Evolutionary conservation across 2,888 invertebrate species (phyloP).

Genomic region (Rotaria magnacalcarata): DNA sequence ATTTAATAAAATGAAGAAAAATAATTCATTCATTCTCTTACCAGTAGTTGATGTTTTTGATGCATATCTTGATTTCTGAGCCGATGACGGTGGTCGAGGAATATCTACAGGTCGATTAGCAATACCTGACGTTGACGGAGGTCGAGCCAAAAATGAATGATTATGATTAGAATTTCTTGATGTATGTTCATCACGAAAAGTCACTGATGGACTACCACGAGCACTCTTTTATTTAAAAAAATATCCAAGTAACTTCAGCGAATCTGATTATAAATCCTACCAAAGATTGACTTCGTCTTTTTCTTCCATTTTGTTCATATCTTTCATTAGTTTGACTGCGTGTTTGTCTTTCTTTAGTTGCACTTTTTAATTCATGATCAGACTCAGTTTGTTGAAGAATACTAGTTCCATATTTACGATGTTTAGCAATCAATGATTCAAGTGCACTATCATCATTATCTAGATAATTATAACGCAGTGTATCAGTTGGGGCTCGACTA

Average conservation of each 20-base stretch:
- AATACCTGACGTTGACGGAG: background rate
- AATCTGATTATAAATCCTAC: background rate
- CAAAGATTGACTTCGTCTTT: constrained; percentile 21
- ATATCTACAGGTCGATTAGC: constrained; percentile 9
- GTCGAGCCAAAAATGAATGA: background rate
- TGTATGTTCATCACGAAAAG: background rate
- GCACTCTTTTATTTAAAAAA: background rate
- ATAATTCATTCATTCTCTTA: background rate
- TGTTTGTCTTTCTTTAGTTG: background rate
- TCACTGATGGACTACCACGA: constrained; percentile 14
- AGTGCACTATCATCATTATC: constrained; percentile 38
- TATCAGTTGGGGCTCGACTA: constrained; percentile 40
- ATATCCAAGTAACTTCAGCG: too few species aligned
- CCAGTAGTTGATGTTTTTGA: background rate
- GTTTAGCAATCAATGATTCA: constrained; percentile 25
- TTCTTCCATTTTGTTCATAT: background rate
- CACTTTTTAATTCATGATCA: background rate
- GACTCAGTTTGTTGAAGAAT: background rate
- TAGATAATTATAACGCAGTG: constrained; percentile 43
- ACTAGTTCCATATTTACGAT: background rate
- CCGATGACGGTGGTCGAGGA: constrained; percentile 29
- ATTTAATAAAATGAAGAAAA: too few species aligned
- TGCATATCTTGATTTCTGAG: background rate
- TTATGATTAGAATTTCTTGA: background rate
- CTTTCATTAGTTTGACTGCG: background rate